These are phyloP conservation scores for Gortyna flavago DNA, from an alignment of 2,888 invertebrate species.

Conservation along the genomic window DNA sequence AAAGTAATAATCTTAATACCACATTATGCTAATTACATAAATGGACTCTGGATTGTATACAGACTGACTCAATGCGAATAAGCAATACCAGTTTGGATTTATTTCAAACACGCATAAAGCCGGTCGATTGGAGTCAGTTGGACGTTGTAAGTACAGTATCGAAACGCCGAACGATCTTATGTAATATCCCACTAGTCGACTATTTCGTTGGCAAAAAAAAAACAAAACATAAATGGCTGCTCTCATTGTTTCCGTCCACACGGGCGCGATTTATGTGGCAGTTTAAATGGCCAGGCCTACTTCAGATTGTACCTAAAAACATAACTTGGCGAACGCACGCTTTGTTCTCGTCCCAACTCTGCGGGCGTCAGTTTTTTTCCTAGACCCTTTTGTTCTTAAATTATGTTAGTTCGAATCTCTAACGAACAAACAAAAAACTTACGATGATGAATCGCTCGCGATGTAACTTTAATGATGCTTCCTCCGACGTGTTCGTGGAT, in stretches of 20 bases:
- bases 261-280: conserved; percentile 86
- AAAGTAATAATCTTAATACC: conserved; percentile 57
- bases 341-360: conserved; percentile 83
- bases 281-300: conserved; percentile 81
- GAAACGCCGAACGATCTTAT: conserved; percentile 76
- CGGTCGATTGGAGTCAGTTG: conserved; percentile 70
- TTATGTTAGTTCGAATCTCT: conserved; percentile 84
- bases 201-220: conserved; percentile 76
- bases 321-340: conserved; percentile 81
- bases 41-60: conserved; percentile 56
- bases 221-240: conserved; percentile 76
- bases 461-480: conserved; percentile 72
- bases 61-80: conserved; percentile 58
- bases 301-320: conserved; percentile 79
- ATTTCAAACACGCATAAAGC: conserved; percentile 67
- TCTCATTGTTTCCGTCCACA: conserved; percentile 85
- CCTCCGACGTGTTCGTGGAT: conserved; percentile 46
- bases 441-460: conserved; percentile 79
- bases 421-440: conserved; percentile 77
- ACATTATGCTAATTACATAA: conserved; percentile 64
- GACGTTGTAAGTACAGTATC: conserved; percentile 70
- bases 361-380: conserved; percentile 81
- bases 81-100: conserved; percentile 68
- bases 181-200: conserved; percentile 79
- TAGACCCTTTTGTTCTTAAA: conserved; percentile 86